Evolutionary conservation across 1,140 invertebrate species (phyloP).

Genomic region (Campodea augens): DNA sequence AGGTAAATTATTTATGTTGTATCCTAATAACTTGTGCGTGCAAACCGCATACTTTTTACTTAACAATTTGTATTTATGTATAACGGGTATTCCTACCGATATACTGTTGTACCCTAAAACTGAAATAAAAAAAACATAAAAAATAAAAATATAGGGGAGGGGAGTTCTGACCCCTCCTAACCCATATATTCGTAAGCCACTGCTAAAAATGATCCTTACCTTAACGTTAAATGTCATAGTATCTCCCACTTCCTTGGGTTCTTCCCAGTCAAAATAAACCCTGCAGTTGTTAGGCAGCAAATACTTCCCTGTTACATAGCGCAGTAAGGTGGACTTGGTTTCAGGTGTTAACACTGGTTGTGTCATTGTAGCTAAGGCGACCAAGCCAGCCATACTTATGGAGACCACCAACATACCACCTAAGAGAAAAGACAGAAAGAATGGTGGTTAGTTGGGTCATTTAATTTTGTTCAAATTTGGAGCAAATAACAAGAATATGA

Average conservation of each 20-base stretch:
- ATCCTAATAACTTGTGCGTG: too few relatives aligned
- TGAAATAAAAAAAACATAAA: too few relatives aligned
- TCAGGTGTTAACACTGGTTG: conserved; percentile 64
- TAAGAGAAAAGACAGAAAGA: conserved; percentile 20
- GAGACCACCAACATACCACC: conserved; percentile 71
- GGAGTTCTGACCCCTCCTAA: too few relatives aligned
- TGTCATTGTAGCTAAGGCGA: conserved; percentile 67
- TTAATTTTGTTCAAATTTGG: too few relatives aligned
- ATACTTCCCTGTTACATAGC: conserved; percentile 82
- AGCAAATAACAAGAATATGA: background rate
- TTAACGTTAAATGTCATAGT: conserved; percentile 73
- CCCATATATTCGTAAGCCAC: too few relatives aligned
- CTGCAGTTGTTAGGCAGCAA: conserved; percentile 67
- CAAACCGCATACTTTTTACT: too few relatives aligned
- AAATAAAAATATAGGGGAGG: too few relatives aligned
- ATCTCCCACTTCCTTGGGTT: conserved; percentile 66
- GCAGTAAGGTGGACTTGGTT: conserved; percentile 68
- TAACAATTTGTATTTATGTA: too few relatives aligned
- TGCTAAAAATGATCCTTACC: conserved; percentile 26
- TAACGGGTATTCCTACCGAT: too few relatives aligned
- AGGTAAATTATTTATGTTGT: too few relatives aligned
- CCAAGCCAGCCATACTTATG: conserved; percentile 61
- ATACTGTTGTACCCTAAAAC: too few relatives aligned
- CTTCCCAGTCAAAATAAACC: conserved; percentile 65
- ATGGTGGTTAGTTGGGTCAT: too few relatives aligned